A percentile compares a stretch with the other conserved stretches of the same genome.
Conservation (phyloP, 2,113 vertebrate species). For the Cebidichthys violaceus region DNA sequence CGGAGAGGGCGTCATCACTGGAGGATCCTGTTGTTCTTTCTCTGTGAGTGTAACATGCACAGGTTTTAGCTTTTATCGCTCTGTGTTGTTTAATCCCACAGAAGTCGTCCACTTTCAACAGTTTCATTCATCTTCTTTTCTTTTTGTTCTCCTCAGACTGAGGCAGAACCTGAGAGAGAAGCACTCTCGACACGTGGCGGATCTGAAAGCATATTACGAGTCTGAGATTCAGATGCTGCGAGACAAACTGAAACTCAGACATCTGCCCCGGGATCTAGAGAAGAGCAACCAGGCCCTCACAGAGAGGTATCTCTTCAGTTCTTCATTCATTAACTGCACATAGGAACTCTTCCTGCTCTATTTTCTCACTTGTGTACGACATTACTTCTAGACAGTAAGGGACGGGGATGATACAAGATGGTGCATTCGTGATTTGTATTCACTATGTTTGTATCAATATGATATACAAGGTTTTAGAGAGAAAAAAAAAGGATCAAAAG, state of each 20-base stretch:
- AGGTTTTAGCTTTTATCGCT: background rate
- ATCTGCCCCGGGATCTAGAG: conserved; percentile 84
- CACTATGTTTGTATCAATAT: too few relatives aligned
- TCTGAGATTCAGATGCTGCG: conserved; percentile 90
- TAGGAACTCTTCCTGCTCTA: background rate
- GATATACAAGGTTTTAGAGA: too few relatives aligned
- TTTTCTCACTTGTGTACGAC: background rate
- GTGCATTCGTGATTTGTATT: too few relatives aligned
- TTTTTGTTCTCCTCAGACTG: conserved; percentile 78
- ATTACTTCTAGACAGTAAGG: too few relatives aligned
- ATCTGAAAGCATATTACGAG: conserved; percentile 95
- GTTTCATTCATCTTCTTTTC: background rate
- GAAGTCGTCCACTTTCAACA: background rate
- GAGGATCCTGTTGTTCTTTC: conserved; percentile 94
- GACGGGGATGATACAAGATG: too few relatives aligned
- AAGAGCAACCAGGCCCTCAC: conserved; percentile 87
- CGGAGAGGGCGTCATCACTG: conserved; percentile 80
- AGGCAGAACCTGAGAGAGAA: conserved; percentile 95
- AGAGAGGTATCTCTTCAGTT: conserved; percentile 82
- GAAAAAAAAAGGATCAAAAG: too few relatives aligned
- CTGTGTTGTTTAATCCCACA: background rate
- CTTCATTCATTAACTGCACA: background rate
- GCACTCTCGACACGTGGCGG: conserved; percentile 91
- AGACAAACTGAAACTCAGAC: conserved; percentile 88
- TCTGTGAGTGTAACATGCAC: conserved; percentile 84